Percentiles rank a stretch among this genome's conserved stretches.
Conservation (phyloP, 2,797 vertebrate species). For the Agapornis canus region DNA sequence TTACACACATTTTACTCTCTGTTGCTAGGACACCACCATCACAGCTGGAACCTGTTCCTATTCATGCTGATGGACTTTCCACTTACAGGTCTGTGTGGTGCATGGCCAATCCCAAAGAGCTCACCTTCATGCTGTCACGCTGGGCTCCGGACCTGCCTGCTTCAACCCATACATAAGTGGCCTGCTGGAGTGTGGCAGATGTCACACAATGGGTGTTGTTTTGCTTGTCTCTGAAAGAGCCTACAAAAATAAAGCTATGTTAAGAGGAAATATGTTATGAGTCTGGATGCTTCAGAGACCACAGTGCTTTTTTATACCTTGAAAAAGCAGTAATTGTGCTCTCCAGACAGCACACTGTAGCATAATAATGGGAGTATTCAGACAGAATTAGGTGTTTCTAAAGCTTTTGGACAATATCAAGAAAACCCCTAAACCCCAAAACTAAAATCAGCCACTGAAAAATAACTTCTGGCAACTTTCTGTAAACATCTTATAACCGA, state of each 20-base stretch:
- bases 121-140: rapidly evolving
- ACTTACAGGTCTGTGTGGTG: not conserved
- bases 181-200: not conserved
- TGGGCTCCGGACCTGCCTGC: rapidly evolving
- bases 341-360: not conserved
- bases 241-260: not conserved
- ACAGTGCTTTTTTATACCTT: rapidly evolving
- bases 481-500: not conserved
- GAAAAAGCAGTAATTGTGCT: not conserved
- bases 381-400: not conserved
- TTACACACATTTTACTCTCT: not conserved
- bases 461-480: not conserved
- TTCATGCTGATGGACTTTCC: not conserved
- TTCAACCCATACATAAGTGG: rapidly evolving
- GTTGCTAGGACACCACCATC: not conserved
- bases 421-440: rapidly evolving
- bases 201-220: not conserved
- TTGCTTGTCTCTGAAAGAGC: not conserved
- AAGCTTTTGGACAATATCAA: not conserved
- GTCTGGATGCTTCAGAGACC: not conserved
- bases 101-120: rapidly evolving
- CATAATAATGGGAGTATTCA: not conserved
- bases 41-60: not conserved
- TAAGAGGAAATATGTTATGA: not conserved
- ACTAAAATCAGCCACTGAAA: not conserved